These are phyloP conservation scores for Galerucella nymphaeae DNA, from an alignment of 2,888 invertebrate species.

Conservation along the genomic window DNA sequence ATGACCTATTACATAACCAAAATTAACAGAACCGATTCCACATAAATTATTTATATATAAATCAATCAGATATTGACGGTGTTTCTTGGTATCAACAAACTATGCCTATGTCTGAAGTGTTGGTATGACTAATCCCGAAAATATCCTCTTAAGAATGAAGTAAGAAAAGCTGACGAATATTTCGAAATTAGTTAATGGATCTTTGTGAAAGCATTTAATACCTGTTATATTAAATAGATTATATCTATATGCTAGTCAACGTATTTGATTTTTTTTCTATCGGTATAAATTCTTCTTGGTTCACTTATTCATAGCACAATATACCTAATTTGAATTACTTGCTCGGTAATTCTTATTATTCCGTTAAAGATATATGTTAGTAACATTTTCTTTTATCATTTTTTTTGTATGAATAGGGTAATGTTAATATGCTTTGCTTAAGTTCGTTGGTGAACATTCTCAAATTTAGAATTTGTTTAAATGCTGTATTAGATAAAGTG, in stretches of 20 bases:
- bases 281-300: background rate
- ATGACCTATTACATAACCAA: slow-evolving; percentile 15
- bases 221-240: background rate
- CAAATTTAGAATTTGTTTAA: background rate
- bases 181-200: slow-evolving; percentile 1
- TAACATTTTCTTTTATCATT: too few relatives aligned
- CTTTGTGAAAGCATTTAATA: background rate
- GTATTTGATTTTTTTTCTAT: background rate
- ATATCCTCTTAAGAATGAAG: slow-evolving; percentile 16
- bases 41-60: background rate
- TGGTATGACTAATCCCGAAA: slow-evolving; percentile 19
- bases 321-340: too few relatives aligned
- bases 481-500: background rate
- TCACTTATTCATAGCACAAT: too few relatives aligned
- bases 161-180: slow-evolving; percentile 1
- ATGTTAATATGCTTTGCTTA: background rate
- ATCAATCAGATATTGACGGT: slow-evolving; percentile 15
- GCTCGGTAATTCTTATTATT: too few relatives aligned
- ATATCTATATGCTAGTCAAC: background rate
- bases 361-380: too few relatives aligned
- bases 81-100: slow-evolving; percentile 7
- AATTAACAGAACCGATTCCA: slow-evolving; percentile 10
- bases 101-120: background rate
- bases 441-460: background rate
- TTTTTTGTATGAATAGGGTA: too few relatives aligned